Base-by-base conservation (phyloP, 2,888 invertebrate species). In the Nomada ruficornis region DNA sequence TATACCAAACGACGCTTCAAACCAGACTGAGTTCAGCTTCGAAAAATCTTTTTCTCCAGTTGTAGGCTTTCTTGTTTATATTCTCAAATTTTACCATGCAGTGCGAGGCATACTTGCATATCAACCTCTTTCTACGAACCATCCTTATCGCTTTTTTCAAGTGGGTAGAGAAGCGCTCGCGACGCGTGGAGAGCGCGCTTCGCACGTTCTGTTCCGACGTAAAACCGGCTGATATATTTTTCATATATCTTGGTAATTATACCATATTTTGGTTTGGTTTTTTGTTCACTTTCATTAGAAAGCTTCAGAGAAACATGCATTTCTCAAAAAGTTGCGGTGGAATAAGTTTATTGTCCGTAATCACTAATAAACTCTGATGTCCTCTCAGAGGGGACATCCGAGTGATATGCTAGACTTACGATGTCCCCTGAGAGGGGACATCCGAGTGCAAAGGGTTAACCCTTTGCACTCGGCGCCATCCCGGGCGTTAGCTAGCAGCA, bases 241-340 rank as follows among this genome's bases (percentile, higher is more conserved):
- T 1, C 36, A 68, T 73, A 57, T 78, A 72, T 54, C 54, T 79
- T 64, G 13, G 29, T 59, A 73, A 79, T 79, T 74, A 18, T 79
- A 79, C 13, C 0, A 74, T 69, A 79, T 69, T 57, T 73, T 64
- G 69, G 73, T 69, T 78, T 69, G 57, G 18, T 50, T 60, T 50
- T 57, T 63, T 63, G 63, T 55, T 63, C 44, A 9, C 55, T 67
- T 72, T 71, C 52, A 67, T 23, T 23, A 23, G 23, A 23, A 23
- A 23, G 23, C 23, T 23, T 23, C 23, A 23, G 23, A 23, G 23
- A 23, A 23, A 23, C 23, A 23, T 23, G 23, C 23, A 23, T 23
- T 23, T 23, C 23, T 23, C 0, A 23, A 23, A 23, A 23, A 23
- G 23, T 23, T 23, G 23, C 23, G 23, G 23, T 23, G 1, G 23